phyloP scores from a whole-genome alignment of 2,888 invertebrate genomes.

The Drosophila prostipennis region DNA sequence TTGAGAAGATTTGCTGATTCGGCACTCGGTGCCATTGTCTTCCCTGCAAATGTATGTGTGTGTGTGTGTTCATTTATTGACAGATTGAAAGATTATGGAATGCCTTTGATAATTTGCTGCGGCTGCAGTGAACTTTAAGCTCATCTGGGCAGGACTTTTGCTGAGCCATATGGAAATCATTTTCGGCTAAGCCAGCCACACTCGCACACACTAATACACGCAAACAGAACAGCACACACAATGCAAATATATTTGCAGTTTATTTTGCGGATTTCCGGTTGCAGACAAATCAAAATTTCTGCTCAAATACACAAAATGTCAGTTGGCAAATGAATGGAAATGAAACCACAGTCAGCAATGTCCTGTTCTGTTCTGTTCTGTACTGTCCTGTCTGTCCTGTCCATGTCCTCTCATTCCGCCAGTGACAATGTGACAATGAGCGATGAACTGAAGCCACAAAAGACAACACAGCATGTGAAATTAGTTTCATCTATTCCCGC shows the following conservation, averaged over 20 bases:
- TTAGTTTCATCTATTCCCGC: conserved; percentile 53
- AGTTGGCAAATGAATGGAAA: conserved; percentile 63
- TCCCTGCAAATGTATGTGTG: conserved; percentile 10
- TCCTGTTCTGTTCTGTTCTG: conserved; percentile 31
- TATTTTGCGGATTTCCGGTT: conserved; percentile 75
- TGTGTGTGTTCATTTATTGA: conserved; percentile 56
- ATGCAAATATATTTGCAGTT: conserved; percentile 70
- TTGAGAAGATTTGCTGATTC: conserved; percentile 43
- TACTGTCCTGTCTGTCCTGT: conserved; percentile 10
- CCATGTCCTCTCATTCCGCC: conserved; percentile 24
- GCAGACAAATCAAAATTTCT: conserved; percentile 77
- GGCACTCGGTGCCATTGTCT: conserved; percentile 46
- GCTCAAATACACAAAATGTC: conserved; percentile 62
- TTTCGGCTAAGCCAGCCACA: conserved; percentile 28
- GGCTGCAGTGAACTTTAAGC: conserved; percentile 61
- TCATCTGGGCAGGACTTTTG: conserved; percentile 36
- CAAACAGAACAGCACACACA: conserved; percentile 28
- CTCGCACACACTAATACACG: conserved; percentile 32
- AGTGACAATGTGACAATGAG: conserved; percentile 66
- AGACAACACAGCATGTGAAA: conserved; percentile 67
- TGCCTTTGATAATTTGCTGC: conserved; percentile 60
- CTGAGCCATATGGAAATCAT: conserved; percentile 34
- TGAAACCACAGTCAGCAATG: conserved; percentile 50
- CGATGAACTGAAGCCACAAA: conserved; percentile 71
- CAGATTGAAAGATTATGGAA: conserved; percentile 76